Evolutionary conservation across 2,113 vertebrate species (phyloP).

Genomic region (Halichoerus grypus): DNA sequence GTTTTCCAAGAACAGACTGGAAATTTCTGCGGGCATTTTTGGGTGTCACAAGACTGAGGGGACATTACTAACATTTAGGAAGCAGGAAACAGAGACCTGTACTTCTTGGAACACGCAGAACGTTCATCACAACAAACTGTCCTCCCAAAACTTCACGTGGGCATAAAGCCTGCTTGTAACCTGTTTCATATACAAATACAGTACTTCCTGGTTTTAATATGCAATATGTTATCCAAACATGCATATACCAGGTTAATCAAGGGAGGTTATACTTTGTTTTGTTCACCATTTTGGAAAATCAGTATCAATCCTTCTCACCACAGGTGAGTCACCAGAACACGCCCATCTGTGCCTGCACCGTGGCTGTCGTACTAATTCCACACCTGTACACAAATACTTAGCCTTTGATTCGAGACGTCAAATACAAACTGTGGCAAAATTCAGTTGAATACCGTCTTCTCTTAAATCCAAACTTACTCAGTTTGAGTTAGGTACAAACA

Average conservation of each 20-base stretch:
- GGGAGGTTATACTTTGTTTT: not conserved
- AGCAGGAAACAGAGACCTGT: not conserved
- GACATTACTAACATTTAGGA: not conserved
- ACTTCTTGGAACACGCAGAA: not conserved
- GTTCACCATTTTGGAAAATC: slow-evolving; percentile 36
- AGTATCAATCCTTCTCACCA: not conserved
- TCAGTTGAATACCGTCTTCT: not conserved
- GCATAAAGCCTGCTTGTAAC: not conserved
- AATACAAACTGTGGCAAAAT: not conserved
- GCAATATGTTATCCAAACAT: not conserved
- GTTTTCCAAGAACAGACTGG: not conserved
- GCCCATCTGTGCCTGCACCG: not conserved
- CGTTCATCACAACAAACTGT: not conserved
- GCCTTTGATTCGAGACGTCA: not conserved
- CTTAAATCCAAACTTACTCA: not conserved
- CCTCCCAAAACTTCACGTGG: not conserved
- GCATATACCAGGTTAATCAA: not conserved
- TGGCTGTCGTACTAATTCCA: not conserved
- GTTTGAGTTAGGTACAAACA: not conserved
- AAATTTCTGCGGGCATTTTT: not conserved
- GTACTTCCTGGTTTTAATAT: not conserved
- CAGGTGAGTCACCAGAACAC: not conserved
- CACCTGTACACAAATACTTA: not conserved
- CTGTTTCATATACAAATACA: not conserved
- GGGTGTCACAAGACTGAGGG: not conserved